Conservation (phyloP, 2,113 vertebrate genomes). For the Zosterops lateralis region DNA sequence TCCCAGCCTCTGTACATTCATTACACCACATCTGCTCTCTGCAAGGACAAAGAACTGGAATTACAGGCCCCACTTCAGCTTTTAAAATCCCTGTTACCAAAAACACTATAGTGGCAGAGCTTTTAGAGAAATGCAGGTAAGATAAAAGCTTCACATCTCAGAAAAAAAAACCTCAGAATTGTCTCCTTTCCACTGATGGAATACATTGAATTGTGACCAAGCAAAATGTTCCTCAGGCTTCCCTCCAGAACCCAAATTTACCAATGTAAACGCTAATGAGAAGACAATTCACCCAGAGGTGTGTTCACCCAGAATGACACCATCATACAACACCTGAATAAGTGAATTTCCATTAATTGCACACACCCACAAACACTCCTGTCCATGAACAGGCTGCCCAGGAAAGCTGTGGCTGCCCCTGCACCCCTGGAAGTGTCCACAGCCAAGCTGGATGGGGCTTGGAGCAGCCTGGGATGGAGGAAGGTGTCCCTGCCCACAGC, state of each 20-base stretch:
- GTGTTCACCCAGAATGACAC: not conserved
- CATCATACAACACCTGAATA: not conserved
- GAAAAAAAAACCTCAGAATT: not conserved
- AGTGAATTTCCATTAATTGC: not conserved
- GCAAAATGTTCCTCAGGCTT: not conserved
- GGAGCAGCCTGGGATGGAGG: not conserved
- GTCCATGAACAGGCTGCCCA: fast-evolving
- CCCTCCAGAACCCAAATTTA: not conserved
- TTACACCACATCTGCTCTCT: not conserved
- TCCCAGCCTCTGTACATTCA: not conserved
- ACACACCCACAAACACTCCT: not conserved
- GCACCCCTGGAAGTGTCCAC: not conserved
- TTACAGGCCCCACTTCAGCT: not conserved
- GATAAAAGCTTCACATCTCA: not conserved
- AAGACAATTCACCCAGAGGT: not conserved
- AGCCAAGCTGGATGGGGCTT: not conserved
- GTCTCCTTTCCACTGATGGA: not conserved
- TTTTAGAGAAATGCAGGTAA: not conserved
- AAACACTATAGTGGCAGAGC: not conserved
- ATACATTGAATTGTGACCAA: not conserved
- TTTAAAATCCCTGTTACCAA: not conserved
- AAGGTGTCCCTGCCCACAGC: not conserved
- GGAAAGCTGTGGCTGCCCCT: not conserved
- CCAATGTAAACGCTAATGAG: not conserved
- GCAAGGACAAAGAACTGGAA: not conserved